These are phyloP conservation scores for Belonocnema kinseyi DNA, from an alignment of 1,140 invertebrate genomes.

Conservation along the genomic window DNA sequence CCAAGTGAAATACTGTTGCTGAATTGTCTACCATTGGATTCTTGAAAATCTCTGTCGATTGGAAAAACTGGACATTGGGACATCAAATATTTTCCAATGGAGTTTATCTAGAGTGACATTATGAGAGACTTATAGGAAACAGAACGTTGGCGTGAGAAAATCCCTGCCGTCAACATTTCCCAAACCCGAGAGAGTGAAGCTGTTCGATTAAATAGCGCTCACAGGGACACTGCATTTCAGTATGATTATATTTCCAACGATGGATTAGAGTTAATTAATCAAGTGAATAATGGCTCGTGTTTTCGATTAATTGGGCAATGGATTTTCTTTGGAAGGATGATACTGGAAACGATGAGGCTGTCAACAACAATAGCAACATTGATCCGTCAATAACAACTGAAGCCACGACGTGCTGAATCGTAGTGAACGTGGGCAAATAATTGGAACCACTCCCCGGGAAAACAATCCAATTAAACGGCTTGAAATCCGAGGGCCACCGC, in stretches of 20 bases:
- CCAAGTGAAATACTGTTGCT: neutral
- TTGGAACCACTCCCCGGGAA: slow-evolving; percentile 39
- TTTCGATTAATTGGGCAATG: slow-evolving; percentile 8
- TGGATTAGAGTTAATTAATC: neutral
- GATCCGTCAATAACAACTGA: neutral
- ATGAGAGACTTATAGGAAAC: neutral
- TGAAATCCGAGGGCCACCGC: slow-evolving; percentile 18
- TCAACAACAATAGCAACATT: neutral
- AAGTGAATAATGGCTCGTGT: neutral
- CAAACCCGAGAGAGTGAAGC: neutral
- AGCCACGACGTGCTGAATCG: slow-evolving; percentile 29
- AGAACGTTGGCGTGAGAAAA: neutral
- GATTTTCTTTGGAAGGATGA: neutral
- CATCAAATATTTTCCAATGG: neutral
- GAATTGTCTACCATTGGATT: neutral
- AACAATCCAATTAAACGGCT: slow-evolving; percentile 44
- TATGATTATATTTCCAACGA: neutral
- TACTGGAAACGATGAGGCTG: neutral
- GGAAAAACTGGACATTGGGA: neutral
- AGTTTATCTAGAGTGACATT: neutral
- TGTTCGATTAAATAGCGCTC: neutral
- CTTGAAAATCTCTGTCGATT: too few species aligned
- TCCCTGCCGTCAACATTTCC: neutral
- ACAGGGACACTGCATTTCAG: neutral
- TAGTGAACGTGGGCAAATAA: slow-evolving; percentile 40